These are phyloP conservation scores for Nomada fucata DNA, from an alignment of 2,888 invertebrate genomes.

Conservation along the genomic window DNA sequence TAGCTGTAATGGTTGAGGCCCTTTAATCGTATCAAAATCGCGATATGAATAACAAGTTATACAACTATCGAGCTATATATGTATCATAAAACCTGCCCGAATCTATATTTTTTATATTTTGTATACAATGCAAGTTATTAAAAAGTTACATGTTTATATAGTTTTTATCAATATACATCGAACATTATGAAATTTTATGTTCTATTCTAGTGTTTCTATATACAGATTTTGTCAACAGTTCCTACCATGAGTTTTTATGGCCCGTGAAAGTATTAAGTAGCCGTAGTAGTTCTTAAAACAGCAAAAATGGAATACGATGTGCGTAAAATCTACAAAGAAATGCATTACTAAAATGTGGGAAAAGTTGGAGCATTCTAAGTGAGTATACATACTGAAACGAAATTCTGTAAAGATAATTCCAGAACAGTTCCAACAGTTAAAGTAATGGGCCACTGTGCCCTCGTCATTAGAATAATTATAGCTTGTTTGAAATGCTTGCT, in stretches of 20 bases:
- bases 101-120: constrained; percentile 44
- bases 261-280: neutral
- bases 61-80: neutral
- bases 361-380: neutral
- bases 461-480: constrained; percentile 71
- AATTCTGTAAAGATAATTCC: constrained; percentile 73
- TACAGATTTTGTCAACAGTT: constrained; percentile 29
- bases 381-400: constrained; percentile 70
- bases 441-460: constrained; percentile 68
- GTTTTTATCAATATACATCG: neutral
- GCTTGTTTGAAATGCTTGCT: constrained; percentile 69
- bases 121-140: neutral
- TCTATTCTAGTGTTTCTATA: constrained; percentile 16
- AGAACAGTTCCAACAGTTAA: constrained; percentile 73
- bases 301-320: constrained; percentile 78
- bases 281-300: constrained; percentile 69
- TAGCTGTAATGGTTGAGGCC: constrained; percentile 95
- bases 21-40: constrained; percentile 83
- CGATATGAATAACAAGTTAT: constrained; percentile 8
- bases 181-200: neutral
- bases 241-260: constrained; percentile 2
- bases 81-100: constrained; percentile 7
- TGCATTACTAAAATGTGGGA: constrained; percentile 7
- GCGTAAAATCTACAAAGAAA: constrained; percentile 73
- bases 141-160: constrained; percentile 18